phyloP scores from a whole-genome alignment of 2,888 invertebrate species.

The Teinopalpus imperialis region DNA sequence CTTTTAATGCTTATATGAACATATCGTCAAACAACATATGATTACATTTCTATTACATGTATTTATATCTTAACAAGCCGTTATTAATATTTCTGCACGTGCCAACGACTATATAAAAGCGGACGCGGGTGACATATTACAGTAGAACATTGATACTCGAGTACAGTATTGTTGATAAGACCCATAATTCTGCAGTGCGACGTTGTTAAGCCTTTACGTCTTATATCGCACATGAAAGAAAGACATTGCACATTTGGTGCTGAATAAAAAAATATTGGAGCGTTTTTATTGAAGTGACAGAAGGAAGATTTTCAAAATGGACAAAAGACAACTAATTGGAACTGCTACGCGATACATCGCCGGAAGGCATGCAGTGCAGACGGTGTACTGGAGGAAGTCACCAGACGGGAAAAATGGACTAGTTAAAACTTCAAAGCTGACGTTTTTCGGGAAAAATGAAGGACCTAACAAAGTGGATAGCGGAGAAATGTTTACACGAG shows the following conservation, averaged over 20 bases:
- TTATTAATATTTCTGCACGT: slow-evolving; percentile 24
- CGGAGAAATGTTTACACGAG: slow-evolving; percentile 70
- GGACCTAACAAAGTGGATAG: slow-evolving; percentile 67
- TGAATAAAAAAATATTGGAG: too few species aligned
- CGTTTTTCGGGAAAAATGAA: slow-evolving; percentile 80
- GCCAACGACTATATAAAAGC: slow-evolving; percentile 25
- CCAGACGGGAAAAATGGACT: slow-evolving; percentile 73
- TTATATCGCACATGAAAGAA: too few species aligned
- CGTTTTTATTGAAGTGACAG: too few species aligned
- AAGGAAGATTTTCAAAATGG: too few species aligned
- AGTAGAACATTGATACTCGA: background rate
- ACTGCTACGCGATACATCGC: slow-evolving; percentile 87
- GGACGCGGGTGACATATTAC: slow-evolving; percentile 4
- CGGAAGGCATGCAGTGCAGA: slow-evolving; percentile 88
- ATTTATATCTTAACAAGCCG: slow-evolving; percentile 9
- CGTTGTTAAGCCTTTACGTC: too few species aligned
- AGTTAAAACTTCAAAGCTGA: slow-evolving; percentile 80
- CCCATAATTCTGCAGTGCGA: background rate
- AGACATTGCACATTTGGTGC: too few species aligned
- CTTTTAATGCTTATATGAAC: slow-evolving; percentile 3
- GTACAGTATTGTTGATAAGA: background rate
- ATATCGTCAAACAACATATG: slow-evolving; percentile 13
- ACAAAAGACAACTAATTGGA: slow-evolving; percentile 83
- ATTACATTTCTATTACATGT: slow-evolving; percentile 3
- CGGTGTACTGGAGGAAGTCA: slow-evolving; percentile 87